phyloP scores from a whole-genome alignment of 2,797 vertebrate genomes.

The Syncerus caffer region DNA sequence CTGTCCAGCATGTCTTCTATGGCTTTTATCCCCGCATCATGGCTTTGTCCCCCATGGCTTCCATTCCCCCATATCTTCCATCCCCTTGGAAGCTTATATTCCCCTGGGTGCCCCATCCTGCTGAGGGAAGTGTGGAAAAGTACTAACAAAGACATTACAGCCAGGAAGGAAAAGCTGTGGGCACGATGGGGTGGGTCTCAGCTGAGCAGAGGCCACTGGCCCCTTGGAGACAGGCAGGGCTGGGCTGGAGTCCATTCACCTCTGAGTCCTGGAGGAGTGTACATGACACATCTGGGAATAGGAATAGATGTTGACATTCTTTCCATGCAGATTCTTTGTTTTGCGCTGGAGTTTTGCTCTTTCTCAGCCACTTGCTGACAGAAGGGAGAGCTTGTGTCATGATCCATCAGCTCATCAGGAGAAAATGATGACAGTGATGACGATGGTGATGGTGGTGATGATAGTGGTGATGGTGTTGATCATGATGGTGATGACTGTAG shows the following conservation, averaged over 20 bases:
- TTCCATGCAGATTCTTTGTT: neutral
- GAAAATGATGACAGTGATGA: neutral
- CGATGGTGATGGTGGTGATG: accelerated
- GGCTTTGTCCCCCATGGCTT: neutral
- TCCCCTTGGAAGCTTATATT: neutral
- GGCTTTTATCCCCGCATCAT: neutral
- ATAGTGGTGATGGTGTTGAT: accelerated
- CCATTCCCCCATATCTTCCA: neutral
- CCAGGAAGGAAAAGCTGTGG: neutral
- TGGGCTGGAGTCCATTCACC: neutral
- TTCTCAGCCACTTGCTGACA: neutral
- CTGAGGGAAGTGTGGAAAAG: neutral
- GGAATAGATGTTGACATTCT: neutral
- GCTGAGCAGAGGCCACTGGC: neutral
- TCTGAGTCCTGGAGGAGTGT: neutral
- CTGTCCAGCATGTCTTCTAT: neutral
- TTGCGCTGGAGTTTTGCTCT: neutral
- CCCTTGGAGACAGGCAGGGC: neutral
- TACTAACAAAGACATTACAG: neutral
- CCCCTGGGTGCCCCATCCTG: neutral
- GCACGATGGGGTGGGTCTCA: neutral
- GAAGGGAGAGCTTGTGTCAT: neutral
- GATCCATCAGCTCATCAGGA: neutral
- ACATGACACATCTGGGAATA: neutral
- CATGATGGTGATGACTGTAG: accelerated